A percentile compares a stretch with the other conserved stretches of the same genome.
phyloP scores from a whole-genome alignment of 2,797 vertebrate species.

The Poecilia picta region DNA sequence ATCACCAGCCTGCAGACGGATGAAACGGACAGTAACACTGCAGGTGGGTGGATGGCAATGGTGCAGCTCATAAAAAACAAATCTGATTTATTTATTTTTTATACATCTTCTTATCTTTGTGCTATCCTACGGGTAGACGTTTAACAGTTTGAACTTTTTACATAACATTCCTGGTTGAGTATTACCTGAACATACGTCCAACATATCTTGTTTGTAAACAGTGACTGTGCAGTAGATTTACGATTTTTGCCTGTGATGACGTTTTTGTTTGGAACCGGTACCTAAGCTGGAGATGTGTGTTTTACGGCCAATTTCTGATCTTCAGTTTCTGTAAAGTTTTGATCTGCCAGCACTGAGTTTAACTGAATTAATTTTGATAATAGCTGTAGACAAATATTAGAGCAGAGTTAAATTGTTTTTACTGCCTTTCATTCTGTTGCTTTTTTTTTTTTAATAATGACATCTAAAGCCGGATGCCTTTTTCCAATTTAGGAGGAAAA shows the following conservation, averaged over 20 bases:
- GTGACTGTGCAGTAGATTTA: background rate
- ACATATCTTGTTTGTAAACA: background rate
- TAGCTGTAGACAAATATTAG: background rate
- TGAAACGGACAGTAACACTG: constrained; percentile 91
- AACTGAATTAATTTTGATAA: background rate
- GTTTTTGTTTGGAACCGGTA: background rate
- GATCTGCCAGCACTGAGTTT: background rate
- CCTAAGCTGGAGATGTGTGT: background rate
- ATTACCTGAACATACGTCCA: background rate
- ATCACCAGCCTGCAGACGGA: constrained; percentile 92
- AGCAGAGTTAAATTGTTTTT: background rate
- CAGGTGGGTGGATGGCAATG: constrained; percentile 79
- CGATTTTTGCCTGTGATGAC: background rate
- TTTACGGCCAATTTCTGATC: background rate
- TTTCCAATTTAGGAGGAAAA: background rate
- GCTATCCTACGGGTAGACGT: background rate
- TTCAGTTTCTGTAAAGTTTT: background rate
- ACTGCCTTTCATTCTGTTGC: background rate
- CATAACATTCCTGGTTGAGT: background rate
- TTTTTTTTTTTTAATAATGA: background rate
- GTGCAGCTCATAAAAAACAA: background rate
- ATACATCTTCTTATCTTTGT: background rate
- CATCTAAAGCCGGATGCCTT: background rate
- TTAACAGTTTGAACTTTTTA: background rate
- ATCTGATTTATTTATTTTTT: background rate